These are phyloP conservation scores for Dorcus hopei DNA, from an alignment of 2,888 invertebrate species.

Conservation along the genomic window DNA sequence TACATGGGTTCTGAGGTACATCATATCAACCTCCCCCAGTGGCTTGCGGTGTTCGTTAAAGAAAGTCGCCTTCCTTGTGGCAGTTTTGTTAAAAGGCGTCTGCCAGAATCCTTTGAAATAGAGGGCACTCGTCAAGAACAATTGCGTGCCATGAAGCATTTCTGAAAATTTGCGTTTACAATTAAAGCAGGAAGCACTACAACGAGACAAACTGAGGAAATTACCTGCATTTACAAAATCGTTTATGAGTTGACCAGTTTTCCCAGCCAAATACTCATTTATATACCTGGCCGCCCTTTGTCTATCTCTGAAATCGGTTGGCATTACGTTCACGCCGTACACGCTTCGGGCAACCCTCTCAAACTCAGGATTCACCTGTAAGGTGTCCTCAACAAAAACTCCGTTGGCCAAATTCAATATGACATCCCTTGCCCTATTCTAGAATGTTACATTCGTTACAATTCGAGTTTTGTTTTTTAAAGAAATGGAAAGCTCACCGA, in stretches of 20 bases:
- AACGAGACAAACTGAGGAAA: constrained; percentile 15
- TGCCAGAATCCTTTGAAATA: constrained; percentile 73
- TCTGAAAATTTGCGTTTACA: constrained; percentile 31
- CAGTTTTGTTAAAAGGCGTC: constrained; percentile 60
- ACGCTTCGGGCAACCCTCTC: constrained; percentile 35
- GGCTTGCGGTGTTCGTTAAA: constrained; percentile 55
- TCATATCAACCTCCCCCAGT: constrained; percentile 68
- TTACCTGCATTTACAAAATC: constrained; percentile 59
- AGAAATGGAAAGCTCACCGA: too few species aligned
- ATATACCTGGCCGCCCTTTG: constrained; percentile 56
- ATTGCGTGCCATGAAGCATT: constrained; percentile 56
- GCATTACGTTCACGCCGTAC: constrained; percentile 56
- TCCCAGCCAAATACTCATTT: constrained; percentile 63
- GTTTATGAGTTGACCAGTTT: constrained; percentile 66
- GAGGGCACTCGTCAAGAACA: constrained; percentile 67
- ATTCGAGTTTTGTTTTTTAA: too few species aligned
- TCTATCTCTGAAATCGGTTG: constrained; percentile 57
- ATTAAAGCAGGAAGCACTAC: too few species aligned
- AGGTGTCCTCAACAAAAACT: constrained; percentile 47
- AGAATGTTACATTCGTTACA: too few species aligned
- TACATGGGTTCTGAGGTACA: constrained; percentile 62
- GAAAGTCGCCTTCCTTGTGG: constrained; percentile 57
- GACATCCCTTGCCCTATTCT: constrained; percentile 37
- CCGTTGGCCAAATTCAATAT: constrained; percentile 51
- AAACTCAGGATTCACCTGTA: constrained; percentile 37